Base-by-base conservation (phyloP, 2,888 invertebrate genomes). In the Exephanes ischioxanthus region DNA sequence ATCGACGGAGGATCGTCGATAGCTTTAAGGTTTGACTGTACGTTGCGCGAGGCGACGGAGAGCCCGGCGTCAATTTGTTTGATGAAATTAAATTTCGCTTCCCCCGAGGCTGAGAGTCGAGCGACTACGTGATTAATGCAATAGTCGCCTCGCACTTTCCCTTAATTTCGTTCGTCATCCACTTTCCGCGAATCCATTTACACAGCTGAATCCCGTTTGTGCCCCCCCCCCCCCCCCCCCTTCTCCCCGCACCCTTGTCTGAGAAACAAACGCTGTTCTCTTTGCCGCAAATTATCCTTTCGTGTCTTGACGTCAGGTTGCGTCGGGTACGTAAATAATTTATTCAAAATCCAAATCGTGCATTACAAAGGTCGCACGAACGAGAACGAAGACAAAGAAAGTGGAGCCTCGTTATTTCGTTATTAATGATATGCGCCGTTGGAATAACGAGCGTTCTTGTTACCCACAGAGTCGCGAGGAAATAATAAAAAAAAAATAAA, bases 381-480 rank as follows among this genome's bases (percentile, higher is more conserved):
- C 16, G 26, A 3, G 0, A 30, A 26, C 33, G 30, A 66, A 82
- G 53, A 77, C 45, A 33, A 48, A 51, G 45, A 53, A 53, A 11
- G 11, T 30, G 4, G 33, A 55, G 45, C 26, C 55, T 83, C 83
- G 67, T 83, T 83, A 78, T 78, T n/a, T 45, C n/a, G 11, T 19
- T 19, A 37, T 72, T 73, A 83, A 83, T 78, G 83, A 78, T 78
- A 83, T 26, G 72, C 67, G 48, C 33, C 26, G 58, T 19, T 72
- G 19, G 30, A 51, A 61, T 79, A 83, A 83, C 78, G 79, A 79
- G 83, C 48, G 37, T 63, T 73, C 68, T 83, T 66, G 68, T 83
- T 83, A 79, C 63, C 33, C 75, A 22, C 11, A 9, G 63, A n/a
- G 51, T 68, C 16, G 66, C 66, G n/a, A 19, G 16, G 66, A 7